phyloP scores from a whole-genome alignment of 2,888 invertebrate species.

The Macrosiphum euphorbiae region DNA sequence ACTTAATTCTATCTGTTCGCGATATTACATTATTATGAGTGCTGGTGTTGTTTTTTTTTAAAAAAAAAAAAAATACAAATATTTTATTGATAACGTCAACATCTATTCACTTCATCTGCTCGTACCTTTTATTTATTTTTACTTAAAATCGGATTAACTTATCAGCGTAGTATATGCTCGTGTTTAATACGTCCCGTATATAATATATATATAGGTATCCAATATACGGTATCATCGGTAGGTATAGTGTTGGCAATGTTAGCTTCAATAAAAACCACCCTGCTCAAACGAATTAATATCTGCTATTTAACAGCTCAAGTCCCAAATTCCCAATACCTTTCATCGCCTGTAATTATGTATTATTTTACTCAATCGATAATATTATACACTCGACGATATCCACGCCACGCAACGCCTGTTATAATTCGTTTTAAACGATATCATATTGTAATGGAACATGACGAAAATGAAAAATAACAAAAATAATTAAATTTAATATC shows the following conservation, averaged over 20 bases:
- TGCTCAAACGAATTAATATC: background rate
- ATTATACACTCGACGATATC: background rate
- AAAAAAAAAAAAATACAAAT: background rate
- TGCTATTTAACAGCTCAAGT: background rate
- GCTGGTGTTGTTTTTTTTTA: background rate
- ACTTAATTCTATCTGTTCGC: background rate
- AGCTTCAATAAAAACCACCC: background rate
- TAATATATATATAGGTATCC: background rate
- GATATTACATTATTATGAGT: background rate
- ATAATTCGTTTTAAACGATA: too few species aligned
- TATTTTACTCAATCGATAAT: background rate
- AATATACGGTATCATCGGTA: background rate
- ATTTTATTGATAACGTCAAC: background rate
- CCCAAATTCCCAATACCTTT: background rate
- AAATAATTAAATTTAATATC: too few species aligned
- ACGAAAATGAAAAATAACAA: too few species aligned
- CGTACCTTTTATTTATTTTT: background rate
- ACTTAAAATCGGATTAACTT: background rate
- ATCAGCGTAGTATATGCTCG: background rate
- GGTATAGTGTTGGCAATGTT: background rate
- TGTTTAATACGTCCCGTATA: background rate
- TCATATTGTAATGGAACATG: too few species aligned
- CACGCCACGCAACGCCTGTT: background rate
- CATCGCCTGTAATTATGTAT: background rate
- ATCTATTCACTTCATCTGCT: background rate